Evolutionary conservation across 2,888 invertebrate species (phyloP), one percentile per base, ranked within the genome.

Genomic region (Agrotis exclamationis): DNA sequence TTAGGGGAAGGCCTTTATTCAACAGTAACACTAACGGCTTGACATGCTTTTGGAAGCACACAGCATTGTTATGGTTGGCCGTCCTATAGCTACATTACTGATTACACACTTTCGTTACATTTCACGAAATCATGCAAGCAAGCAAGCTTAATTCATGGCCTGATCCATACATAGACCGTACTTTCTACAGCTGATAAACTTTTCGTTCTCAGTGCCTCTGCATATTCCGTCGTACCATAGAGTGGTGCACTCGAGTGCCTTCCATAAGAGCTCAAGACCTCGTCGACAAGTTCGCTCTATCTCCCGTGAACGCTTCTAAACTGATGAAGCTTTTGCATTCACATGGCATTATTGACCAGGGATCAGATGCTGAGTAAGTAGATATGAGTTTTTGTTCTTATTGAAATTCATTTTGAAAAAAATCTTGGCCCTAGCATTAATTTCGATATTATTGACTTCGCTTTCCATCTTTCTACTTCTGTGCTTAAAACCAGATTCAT

Each of bases 171-270:
- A 44, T 44, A 39, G 18, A 44, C 24, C 0, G 7, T 22, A 44
- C 7, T 16, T 11, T 16, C 44, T 58, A 44, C 16, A 58, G 4
- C 20, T 16, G 5, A 11, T 5, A 20, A 16, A 18, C 16, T 59
- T 44, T 7, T 13, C n/a, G 11, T 67, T 33, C 48, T 0, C 87
- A 95, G 95, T 84, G 87, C 58, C 72, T 93, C 7, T 91, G 93
- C 79, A 85, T 93, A 28, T 89, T 91, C 78, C 95, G 95, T 0
- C 94, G 93, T 51, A 74, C 90, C 7, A 85, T 95, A 76, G 80
- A 76, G 58, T 85, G 83, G 85, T 88, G 91, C 54, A 9, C 63
- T 14, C 76, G 60, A 18, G 64, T 63, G 28, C 11, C 53, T 62
- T 6, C 20, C 45, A 2, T 90, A 47, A 64, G 79, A 18, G 77